phyloP scores from a whole-genome alignment of 35 echinoderm and acorn worm species.

The Heliocidaris tuberculata region DNA sequence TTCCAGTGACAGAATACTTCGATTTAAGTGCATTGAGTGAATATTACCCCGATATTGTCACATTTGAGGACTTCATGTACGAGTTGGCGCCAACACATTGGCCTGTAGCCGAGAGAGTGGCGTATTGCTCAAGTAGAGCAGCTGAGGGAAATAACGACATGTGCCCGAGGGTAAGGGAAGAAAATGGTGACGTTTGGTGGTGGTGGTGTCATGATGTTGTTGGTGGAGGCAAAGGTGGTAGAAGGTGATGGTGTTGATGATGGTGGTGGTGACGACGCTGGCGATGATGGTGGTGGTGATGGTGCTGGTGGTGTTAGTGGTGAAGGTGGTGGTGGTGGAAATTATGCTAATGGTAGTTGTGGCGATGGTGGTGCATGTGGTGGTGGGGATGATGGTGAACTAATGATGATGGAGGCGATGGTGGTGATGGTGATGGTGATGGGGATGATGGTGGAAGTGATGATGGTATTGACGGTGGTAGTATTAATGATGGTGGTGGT shows the following conservation, averaged over 20 bases:
- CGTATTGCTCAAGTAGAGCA: constrained; percentile 78
- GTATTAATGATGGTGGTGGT: background rate
- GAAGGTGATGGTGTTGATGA: background rate
- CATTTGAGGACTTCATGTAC: constrained; percentile 91
- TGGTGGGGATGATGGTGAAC: background rate
- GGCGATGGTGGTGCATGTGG: background rate
- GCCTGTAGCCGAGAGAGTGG: constrained; percentile 56
- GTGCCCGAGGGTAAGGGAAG: constrained; percentile 75
- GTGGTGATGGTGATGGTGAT: background rate
- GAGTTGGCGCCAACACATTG: constrained; percentile 70
- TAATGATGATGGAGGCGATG: background rate
- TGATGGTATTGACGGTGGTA: background rate
- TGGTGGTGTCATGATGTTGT: background rate
- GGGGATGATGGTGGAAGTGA: background rate
- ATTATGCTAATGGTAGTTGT: no score
- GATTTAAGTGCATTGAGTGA: constrained; percentile 74
- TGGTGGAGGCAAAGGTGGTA: background rate
- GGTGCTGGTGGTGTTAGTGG: background rate
- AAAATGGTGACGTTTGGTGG: background rate
- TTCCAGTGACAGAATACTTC: constrained; percentile 76
- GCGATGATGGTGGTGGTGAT: background rate
- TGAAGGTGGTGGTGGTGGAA: background rate
- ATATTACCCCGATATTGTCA: constrained; percentile 76
- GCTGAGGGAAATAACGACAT: constrained; percentile 77
- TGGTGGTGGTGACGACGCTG: background rate